Base-by-base conservation (phyloP, 2,797 vertebrate genomes). In the Centroberyx gerrardi region DNA sequence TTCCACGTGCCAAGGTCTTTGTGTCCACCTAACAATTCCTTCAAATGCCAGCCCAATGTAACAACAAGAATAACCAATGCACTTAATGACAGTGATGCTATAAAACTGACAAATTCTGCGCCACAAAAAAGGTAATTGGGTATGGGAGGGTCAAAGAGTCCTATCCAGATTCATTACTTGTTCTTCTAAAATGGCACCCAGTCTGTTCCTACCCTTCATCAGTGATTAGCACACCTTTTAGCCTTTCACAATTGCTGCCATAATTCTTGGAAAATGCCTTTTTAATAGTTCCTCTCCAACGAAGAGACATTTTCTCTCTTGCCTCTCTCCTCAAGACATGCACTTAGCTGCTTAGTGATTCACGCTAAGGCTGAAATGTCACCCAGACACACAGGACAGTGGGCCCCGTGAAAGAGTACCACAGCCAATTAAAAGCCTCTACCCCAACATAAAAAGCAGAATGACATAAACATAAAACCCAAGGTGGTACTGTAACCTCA, bases 151-250 rank as follows among this genome's bases (percentile, higher is more conserved):
- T 93, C 86, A 90, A 86, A 90, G 81, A 88, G 81, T 84, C 82
- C 68, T 76, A 89, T 90, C 86, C 87, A 87, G 85, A 93, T 93
- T 94, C 89, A 94, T 93, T 93, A 94, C 87, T 70, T 84, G 82
- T 86, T 93, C 89, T 65, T 89, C 88, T 88, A 66, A 92, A 93
- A 94, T 94, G 93, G 86, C 93, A 94, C 71, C 38, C 75, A 78
- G 88, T 84, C 92, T 91, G 90, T 93, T 89, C 85, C 82, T 67
- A 73, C 69, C 87, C 89, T 93, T 93, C 90, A 91, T 92, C 83
- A 85, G 88, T 90, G 91, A 94, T 95, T 94, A 94, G 90, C 87
- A 84, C 84, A 89, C 86, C 86, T 92, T 90, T 92, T 90, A 87
- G 87, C 91, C 88, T 88, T 93, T 86, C 82, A 78, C 89, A 92